Conservation (phyloP, 1,140 invertebrate genomes). For the Aphelinus certus region DNA sequence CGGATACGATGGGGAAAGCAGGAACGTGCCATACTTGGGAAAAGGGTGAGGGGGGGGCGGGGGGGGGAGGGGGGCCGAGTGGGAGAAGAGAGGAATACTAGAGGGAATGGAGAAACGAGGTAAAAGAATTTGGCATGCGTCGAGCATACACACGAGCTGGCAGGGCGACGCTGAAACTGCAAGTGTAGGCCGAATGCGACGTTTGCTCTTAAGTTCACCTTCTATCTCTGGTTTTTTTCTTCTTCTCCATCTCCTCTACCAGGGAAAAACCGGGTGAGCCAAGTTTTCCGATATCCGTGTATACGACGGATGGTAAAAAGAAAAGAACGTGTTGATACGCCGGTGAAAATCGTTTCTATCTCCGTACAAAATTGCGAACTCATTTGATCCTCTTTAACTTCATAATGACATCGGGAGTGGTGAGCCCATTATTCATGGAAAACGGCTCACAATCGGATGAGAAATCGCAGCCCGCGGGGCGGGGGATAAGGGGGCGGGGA, state of each 20-base stretch:
- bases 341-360: no score
- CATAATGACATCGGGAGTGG: no score
- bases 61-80: neutral
- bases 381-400: no score
- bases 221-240: slow-evolving; percentile 5
- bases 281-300: slow-evolving; percentile 24
- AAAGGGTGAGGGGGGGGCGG: neutral
- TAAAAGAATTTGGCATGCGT: slow-evolving; percentile 39
- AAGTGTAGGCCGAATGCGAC: slow-evolving; percentile 42
- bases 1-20: neutral
- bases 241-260: slow-evolving; percentile 3
- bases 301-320: no score
- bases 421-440: no score
- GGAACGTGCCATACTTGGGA: neutral
- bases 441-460: no score
- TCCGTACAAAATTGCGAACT: no score
- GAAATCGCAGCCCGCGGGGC: no score
- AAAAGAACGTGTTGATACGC: no score
- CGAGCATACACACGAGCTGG: slow-evolving; percentile 33
- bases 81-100: neutral
- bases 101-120: neutral
- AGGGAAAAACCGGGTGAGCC: neutral
- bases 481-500: no score
- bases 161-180: slow-evolving; percentile 39
- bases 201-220: slow-evolving; percentile 8